Evolutionary conservation across 2,113 vertebrate genomes (phyloP).

Genomic region (Butastur rufipennis): DNA sequence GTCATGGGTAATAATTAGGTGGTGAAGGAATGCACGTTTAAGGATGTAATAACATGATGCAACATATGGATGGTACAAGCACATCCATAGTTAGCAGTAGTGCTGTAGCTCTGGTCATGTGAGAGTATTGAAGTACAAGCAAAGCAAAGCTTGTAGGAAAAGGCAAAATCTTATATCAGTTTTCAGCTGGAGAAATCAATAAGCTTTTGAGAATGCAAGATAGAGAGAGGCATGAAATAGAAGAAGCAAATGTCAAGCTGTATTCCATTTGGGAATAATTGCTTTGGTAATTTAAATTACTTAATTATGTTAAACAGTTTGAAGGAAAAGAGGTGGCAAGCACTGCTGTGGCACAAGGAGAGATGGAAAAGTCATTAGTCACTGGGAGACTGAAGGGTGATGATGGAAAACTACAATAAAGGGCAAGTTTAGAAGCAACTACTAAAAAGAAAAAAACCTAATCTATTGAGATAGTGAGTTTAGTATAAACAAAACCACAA

Average conservation of each 20-base stretch:
- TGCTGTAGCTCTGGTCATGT: not conserved
- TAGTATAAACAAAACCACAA: not conserved
- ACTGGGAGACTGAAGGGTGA: not conserved
- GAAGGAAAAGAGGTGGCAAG: not conserved
- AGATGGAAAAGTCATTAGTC: conserved; percentile 2
- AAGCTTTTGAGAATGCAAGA: not conserved
- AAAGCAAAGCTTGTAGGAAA: not conserved
- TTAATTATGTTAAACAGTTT: not conserved
- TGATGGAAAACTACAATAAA: conserved; percentile 14
- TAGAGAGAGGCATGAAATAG: not conserved
- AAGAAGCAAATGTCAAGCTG: not conserved
- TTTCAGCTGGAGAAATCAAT: not conserved
- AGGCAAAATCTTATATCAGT: not conserved
- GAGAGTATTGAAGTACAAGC: not conserved
- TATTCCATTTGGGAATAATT: not conserved
- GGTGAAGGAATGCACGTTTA: not conserved
- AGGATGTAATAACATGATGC: not conserved
- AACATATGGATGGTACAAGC: not conserved
- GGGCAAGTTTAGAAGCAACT: not conserved
- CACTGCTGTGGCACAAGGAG: not conserved
- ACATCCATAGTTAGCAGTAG: not conserved
- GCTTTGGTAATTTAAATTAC: not conserved
- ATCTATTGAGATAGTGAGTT: not conserved
- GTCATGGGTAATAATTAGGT: not conserved
- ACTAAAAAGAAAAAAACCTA: not conserved